These are phyloP conservation scores for Tribolium freemani DNA, from an alignment of 2,888 invertebrate genomes.

Conservation along the genomic window DNA sequence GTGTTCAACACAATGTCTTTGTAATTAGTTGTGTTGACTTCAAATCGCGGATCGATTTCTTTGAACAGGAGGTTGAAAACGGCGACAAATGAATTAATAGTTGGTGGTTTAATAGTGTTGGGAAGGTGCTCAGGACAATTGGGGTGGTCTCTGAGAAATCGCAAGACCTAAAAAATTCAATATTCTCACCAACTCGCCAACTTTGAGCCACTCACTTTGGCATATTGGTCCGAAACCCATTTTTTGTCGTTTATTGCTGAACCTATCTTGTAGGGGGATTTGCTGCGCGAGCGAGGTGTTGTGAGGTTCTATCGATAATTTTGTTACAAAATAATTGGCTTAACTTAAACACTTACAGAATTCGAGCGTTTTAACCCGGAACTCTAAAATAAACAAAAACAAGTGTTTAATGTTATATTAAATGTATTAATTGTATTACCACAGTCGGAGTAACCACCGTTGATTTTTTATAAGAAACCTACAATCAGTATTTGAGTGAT, in stretches of 20 bases:
- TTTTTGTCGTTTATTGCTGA: slow-evolving; percentile 5
- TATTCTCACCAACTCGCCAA: too few species aligned
- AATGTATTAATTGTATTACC: background rate
- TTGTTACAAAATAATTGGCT: too few species aligned
- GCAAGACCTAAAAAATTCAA: background rate
- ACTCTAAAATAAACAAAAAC: background rate
- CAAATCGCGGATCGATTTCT: slow-evolving; percentile 13
- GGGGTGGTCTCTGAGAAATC: slow-evolving; percentile 6
- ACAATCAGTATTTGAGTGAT: background rate
- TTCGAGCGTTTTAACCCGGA: background rate
- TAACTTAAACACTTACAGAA: background rate
- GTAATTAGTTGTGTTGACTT: slow-evolving; percentile 17
- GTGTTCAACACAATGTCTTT: slow-evolving; percentile 22
- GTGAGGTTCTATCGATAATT: background rate
- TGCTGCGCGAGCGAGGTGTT: slow-evolving; percentile 4
- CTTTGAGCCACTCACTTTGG: background rate
- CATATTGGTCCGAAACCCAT: slow-evolving; percentile 14
- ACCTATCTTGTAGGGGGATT: background rate
- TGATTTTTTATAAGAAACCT: background rate
- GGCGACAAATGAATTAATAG: slow-evolving; percentile 17
- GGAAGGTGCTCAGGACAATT: slow-evolving; percentile 8
- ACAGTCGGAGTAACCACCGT: background rate
- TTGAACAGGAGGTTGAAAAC: slow-evolving; percentile 9
- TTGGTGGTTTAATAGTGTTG: slow-evolving; percentile 12
- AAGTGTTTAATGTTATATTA: background rate